Percentiles rank a stretch among this genome's conserved stretches.
Evolutionary conservation across 2,113 vertebrate genomes (phyloP).

Genomic region (Speoplatyrhinus poulsoni): DNA sequence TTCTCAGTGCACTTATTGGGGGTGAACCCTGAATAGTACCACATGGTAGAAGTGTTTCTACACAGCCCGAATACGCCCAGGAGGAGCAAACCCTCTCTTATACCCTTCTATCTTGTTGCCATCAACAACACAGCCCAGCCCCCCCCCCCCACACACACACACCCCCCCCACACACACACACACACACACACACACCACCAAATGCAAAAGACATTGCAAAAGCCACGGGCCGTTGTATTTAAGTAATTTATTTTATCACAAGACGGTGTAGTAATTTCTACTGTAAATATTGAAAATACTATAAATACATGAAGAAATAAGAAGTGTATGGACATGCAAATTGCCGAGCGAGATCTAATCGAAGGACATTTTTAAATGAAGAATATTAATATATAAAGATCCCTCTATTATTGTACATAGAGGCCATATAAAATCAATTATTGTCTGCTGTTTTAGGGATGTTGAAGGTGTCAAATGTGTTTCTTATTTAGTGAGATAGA

Average conservation of each 20-base stretch:
- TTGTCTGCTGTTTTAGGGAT: slow-evolving; percentile 64
- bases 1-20: no score
- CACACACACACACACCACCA: neutral
- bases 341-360: neutral
- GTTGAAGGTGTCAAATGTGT: slow-evolving; percentile 53
- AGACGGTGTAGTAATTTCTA: slow-evolving; percentile 79
- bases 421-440: no score
- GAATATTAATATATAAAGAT: slow-evolving; percentile 78
- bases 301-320: slow-evolving; percentile 63
- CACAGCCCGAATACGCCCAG: no score
- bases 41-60: no score
- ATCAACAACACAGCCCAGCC: neutral
- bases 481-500: slow-evolving; percentile 58
- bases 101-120: no score
- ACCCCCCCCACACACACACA: neutral
- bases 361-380: slow-evolving; percentile 32
- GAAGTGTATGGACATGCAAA: slow-evolving; percentile 13
- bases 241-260: slow-evolving; percentile 79
- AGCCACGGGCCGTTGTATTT: slow-evolving; percentile 71
- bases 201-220: slow-evolving; percentile 50
- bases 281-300: slow-evolving; percentile 79
- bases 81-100: no score
- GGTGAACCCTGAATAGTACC: no score
- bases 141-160: neutral
- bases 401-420: slow-evolving; percentile 78